Conservation (phyloP, 2,113 vertebrate genomes). For the Scopus umbretta region DNA sequence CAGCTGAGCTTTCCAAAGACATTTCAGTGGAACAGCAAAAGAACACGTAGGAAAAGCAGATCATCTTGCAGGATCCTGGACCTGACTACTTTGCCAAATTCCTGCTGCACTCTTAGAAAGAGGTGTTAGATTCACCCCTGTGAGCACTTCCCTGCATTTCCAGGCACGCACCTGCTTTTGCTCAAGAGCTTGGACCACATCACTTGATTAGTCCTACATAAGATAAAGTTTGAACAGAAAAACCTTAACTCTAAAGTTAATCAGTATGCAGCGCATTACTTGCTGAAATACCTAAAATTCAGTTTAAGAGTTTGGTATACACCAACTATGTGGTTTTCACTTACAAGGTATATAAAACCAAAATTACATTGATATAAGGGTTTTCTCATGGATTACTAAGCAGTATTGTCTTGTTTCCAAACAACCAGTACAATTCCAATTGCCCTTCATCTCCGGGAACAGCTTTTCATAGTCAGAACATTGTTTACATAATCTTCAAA, state of each 20-base stretch:
- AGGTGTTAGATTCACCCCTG: background rate
- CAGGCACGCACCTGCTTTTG: background rate
- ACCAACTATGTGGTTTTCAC: background rate
- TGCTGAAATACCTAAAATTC: background rate
- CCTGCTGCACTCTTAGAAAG: background rate
- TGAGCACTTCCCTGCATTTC: background rate
- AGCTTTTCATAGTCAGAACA: background rate
- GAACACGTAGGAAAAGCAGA: background rate
- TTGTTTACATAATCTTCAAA: background rate
- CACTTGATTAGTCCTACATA: background rate
- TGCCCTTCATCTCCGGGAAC: background rate
- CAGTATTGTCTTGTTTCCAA: background rate
- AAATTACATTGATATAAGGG: background rate
- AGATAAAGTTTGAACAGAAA: background rate
- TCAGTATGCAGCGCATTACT: background rate
- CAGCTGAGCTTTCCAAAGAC: background rate
- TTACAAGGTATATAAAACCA: background rate
- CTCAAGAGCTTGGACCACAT: background rate
- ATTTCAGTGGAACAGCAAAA: background rate
- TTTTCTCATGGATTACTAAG: background rate
- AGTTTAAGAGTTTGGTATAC: background rate
- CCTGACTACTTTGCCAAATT: background rate
- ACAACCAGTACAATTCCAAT: background rate
- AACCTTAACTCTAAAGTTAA: background rate
- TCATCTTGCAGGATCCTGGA: background rate